These are phyloP conservation scores for Seira sanloemensis DNA, from an alignment of 2,888 invertebrate species.

Conservation along the genomic window DNA sequence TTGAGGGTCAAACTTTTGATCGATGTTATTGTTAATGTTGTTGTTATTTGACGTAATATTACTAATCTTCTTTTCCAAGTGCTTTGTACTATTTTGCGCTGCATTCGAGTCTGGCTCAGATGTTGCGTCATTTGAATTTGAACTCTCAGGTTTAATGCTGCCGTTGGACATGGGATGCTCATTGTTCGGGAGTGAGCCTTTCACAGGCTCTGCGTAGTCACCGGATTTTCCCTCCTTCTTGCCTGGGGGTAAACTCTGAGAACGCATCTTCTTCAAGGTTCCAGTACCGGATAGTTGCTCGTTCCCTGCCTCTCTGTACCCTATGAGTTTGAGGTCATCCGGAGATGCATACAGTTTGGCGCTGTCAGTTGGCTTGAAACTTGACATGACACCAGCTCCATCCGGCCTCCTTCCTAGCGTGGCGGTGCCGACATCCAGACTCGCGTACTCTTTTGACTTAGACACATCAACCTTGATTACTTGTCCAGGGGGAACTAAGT, in stretches of 20 bases:
- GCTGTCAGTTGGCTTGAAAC: slow-evolving; percentile 91
- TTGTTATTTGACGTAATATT: slow-evolving; percentile 58
- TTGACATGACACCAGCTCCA: slow-evolving; percentile 81
- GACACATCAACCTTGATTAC: slow-evolving; percentile 81
- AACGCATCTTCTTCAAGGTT: slow-evolving; percentile 72
- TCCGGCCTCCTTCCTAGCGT: slow-evolving; percentile 53
- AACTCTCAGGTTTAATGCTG: slow-evolving; percentile 35
- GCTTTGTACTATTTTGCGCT: slow-evolving; percentile 49
- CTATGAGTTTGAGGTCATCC: slow-evolving; percentile 86
- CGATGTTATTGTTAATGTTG: slow-evolving; percentile 60
- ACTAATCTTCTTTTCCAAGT: slow-evolving; percentile 59
- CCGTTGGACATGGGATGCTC: slow-evolving; percentile 51
- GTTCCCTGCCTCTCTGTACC: slow-evolving; percentile 75
- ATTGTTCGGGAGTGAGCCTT: slow-evolving; percentile 43
- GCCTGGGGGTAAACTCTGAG: slow-evolving; percentile 75
- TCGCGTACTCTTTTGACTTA: slow-evolving; percentile 75
- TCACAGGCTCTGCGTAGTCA: slow-evolving; percentile 71
- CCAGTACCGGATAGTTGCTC: slow-evolving; percentile 54
- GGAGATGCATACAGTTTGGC: slow-evolving; percentile 94
- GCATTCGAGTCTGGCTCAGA: slow-evolving; percentile 37
- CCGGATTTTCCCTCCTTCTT: slow-evolving; percentile 73
- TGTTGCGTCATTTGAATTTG: slow-evolving; percentile 43
- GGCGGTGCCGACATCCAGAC: slow-evolving; percentile 73
- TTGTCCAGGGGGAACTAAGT: slow-evolving; percentile 74
- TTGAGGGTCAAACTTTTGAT: slow-evolving; percentile 71